Base-by-base conservation (phyloP, 2,888 invertebrate species). In the Hydrotaea diabolus region DNA sequence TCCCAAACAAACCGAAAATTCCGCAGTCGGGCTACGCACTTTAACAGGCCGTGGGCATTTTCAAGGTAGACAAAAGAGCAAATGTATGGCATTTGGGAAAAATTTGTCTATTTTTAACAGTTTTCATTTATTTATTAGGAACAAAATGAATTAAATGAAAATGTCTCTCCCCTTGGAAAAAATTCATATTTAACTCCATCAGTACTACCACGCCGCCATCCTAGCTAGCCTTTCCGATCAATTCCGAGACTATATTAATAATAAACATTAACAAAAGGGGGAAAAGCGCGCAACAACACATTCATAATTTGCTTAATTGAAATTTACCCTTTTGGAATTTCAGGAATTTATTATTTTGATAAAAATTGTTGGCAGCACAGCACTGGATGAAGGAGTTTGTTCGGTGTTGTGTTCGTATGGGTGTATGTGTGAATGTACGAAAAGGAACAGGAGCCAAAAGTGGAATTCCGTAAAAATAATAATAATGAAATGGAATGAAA, bases 291-390 rank as follows among this genome's bases (percentile, higher is more conserved):
- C 31, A 31, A 31, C 55, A 75, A 39, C 75, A 82, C 80, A 78
- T 83, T 83, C 73, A 77, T 85, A 82, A 85, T 85, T 82, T 85
- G 82, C 85, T 82, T 83, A 85, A 82, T 82, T 82, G 75, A 80
- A 80, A 81, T 85, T 81, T 77, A 85, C 77, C 86, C 86, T 77
- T 82, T 78, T 77, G 86, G 86, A 86, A 86, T 86, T 85, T 82
- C 72, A 85, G 82, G 86, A 86, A 86, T 86, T 83, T 86, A 69
- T 79, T 85, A 80, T 64, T 53, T 55, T 55, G 66, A 82, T 77
- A 77, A 69, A 69, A 80, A 76, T 57, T 69, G 59, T 55, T 15
- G 15, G 31, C 19, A 19, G 43, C 23, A 7, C 21, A 36, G 55
- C 23, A 17, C 19, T 36, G 23, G 59, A n/a, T 9, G 43, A 19